Conservation (phyloP, 2,888 invertebrate genomes). For the Neoaliturus tenellus region DNA sequence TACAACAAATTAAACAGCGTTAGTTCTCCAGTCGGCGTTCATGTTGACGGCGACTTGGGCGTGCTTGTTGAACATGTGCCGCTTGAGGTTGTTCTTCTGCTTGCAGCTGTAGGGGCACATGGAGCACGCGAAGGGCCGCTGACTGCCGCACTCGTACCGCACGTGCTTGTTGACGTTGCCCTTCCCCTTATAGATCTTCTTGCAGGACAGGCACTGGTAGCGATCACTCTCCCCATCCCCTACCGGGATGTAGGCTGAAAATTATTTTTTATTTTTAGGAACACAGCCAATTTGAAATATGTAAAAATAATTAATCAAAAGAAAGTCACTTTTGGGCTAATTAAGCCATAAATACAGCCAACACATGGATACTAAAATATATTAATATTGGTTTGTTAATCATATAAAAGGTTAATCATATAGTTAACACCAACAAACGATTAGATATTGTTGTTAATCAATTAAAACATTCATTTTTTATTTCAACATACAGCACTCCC, state of each 20-base stretch:
- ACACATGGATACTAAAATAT: too few species aligned
- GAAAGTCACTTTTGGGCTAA: too few species aligned
- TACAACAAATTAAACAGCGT: neutral
- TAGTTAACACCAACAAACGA: too few species aligned
- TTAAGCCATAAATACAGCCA: too few species aligned
- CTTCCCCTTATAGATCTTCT: conserved; percentile 77
- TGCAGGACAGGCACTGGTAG: conserved; percentile 72
- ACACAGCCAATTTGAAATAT: too few species aligned
- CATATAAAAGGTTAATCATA: too few species aligned
- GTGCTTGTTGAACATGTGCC: conserved; percentile 67
- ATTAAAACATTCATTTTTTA: too few species aligned
- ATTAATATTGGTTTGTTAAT: too few species aligned
- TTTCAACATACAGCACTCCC: too few species aligned
- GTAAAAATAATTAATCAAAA: too few species aligned
- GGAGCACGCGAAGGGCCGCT: conserved; percentile 71
- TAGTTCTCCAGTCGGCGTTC: neutral
- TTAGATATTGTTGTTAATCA: too few species aligned
- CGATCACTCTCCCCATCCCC: neutral
- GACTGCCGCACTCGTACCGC: conserved; percentile 71
- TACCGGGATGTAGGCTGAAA: neutral
- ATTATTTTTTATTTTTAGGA: neutral
- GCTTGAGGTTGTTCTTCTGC: conserved; percentile 70
- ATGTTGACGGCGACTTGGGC: neutral
- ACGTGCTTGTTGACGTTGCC: conserved; percentile 75
- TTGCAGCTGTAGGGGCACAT: conserved; percentile 71